Conservation (phyloP, 2,113 vertebrate species). For the Tachysurus vachellii region DNA sequence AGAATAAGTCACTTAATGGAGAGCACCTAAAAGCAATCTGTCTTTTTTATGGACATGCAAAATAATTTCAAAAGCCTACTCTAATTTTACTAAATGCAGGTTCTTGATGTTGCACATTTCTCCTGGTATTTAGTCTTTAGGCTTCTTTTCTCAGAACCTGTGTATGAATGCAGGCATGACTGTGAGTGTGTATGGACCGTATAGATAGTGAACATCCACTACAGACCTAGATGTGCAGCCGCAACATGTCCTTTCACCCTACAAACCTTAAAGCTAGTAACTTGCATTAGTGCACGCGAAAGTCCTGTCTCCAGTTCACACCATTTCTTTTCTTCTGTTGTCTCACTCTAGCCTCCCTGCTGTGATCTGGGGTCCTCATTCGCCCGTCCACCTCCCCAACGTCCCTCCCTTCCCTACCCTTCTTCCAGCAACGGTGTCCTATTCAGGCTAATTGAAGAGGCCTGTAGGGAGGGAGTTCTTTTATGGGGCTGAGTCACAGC, state of each 20-base stretch:
- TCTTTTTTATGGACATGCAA: no score
- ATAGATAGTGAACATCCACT: background rate
- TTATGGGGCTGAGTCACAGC: slow-evolving; percentile 42
- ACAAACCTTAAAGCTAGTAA: background rate
- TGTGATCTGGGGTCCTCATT: slow-evolving; percentile 8
- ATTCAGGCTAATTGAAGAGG: slow-evolving; percentile 62
- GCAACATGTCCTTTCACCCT: background rate
- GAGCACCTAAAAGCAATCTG: background rate
- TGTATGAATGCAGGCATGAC: background rate
- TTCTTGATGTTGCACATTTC: background rate
- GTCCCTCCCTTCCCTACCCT: slow-evolving; percentile 23
- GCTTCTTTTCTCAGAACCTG: background rate
- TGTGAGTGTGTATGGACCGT: background rate
- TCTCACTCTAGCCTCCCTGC: slow-evolving; percentile 36
- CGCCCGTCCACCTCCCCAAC: background rate
- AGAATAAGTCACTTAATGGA: background rate
- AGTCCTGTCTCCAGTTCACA: background rate
- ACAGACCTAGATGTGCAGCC: background rate
- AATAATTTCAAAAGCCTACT: no score
- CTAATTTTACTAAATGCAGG: no score
- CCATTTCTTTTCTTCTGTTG: background rate
- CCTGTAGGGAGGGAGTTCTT: slow-evolving; percentile 36
- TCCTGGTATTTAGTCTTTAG: background rate
- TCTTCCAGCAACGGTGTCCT: slow-evolving; percentile 36
- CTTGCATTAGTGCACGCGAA: background rate